Percentiles rank a stretch among this genome's conserved stretches.
Evolutionary conservation across 2,113 vertebrate species (phyloP).

Genomic region (Cygnus atratus): DNA sequence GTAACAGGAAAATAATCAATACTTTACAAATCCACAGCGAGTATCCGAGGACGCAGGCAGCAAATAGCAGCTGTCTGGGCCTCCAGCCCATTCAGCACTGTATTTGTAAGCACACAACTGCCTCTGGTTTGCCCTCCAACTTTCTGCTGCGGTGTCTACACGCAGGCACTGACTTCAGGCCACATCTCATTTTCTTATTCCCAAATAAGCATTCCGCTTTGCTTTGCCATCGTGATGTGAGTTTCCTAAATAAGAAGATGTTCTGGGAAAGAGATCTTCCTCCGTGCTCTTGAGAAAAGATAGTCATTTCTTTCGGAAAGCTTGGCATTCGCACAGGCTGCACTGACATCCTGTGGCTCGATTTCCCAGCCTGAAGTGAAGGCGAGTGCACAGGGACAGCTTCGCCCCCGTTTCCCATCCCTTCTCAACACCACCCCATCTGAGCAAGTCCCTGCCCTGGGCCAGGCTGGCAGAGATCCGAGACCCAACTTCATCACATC

Average conservation of each 20-base stretch:
- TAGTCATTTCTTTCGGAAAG: constrained; percentile 15
- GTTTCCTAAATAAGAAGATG: constrained; percentile 70
- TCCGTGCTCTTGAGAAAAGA: constrained; percentile 1
- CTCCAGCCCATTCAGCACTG: neutral
- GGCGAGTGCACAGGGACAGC: rapidly evolving
- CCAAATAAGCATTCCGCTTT: constrained; percentile 43
- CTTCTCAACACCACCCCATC: neutral
- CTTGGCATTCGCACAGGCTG: constrained; percentile 30
- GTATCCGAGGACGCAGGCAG: neutral
- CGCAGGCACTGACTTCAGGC: neutral
- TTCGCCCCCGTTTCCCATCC: neutral
- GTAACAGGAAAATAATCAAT: constrained; percentile 24
- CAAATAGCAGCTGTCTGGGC: neutral
- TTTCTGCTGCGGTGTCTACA: neutral
- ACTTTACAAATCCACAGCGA: neutral
- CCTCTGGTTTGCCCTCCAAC: neutral
- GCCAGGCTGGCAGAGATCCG: neutral
- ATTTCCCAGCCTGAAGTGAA: neutral
- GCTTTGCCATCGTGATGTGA: constrained; percentile 37
- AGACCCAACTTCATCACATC: neutral
- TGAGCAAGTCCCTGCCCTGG: neutral
- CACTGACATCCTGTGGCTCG: constrained; percentile 54
- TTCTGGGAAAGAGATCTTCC: constrained; percentile 56
- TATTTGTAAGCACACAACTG: neutral
- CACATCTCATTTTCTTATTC: constrained; percentile 8